These are phyloP conservation scores for Kryptopterus vitreolus DNA, from an alignment of 2,797 vertebrate genomes.

Conservation along the genomic window DNA sequence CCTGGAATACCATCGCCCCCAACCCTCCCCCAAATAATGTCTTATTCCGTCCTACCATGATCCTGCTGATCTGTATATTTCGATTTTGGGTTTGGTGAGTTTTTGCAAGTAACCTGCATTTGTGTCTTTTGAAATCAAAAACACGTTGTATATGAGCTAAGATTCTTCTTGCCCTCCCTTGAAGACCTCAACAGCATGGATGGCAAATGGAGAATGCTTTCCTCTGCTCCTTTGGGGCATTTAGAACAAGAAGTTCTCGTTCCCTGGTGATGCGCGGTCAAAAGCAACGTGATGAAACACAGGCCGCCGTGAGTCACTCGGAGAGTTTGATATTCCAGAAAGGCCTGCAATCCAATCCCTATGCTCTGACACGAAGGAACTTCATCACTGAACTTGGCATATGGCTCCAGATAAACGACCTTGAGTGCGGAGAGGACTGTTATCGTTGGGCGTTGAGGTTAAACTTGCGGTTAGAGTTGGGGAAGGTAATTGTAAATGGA, in stretches of 20 bases:
- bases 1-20: neutral
- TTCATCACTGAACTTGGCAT: conserved; percentile 37
- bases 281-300: conserved; percentile 32
- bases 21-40: neutral
- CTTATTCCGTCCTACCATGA: too few species aligned
- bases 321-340: conserved; percentile 20
- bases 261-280: conserved; percentile 37
- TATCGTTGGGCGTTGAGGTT: conserved; percentile 9
- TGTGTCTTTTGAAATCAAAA: neutral
- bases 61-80: neutral
- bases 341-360: conserved; percentile 18
- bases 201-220: conserved; percentile 21
- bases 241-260: conserved; percentile 43
- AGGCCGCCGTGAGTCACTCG: conserved; percentile 24
- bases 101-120: neutral
- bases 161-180: neutral
- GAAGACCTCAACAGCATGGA: neutral
- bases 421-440: conserved; percentile 30
- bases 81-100: neutral
- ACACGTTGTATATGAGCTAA: neutral
- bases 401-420: conserved; percentile 30
- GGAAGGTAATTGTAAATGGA: conserved; percentile 50
- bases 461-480: conserved; percentile 35
- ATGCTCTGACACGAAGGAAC: conserved; percentile 21
- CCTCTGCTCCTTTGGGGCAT: conserved; percentile 37